Base-by-base conservation (phyloP, 2,888 invertebrate genomes). In the Ectemnius continuus region DNA sequence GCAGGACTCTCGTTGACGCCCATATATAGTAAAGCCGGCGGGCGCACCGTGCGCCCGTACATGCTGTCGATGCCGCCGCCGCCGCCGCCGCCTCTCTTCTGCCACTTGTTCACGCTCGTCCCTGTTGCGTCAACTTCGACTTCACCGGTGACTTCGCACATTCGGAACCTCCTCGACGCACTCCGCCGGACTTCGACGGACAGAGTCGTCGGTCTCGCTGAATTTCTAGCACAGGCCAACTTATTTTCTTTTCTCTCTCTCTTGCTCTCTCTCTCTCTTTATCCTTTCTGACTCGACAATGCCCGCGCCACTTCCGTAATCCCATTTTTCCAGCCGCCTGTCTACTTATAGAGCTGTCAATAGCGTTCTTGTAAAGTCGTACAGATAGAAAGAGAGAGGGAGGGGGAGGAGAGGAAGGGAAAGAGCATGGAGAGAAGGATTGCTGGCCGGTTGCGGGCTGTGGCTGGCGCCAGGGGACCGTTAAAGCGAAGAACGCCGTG, bases 11-110 rank as follows among this genome's bases (percentile, higher is more conserved):
- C 56, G 59, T 61, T 36, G 48, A 65, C 60, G 56, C 60, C 82
- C 82, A 75, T 79, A 80, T 82, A 76, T 79, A 80, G 80, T 70
- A 70, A 79, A 84, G 75, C 63, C 63, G 23, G 74, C 36, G 36
- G 36, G 36, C 36, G 23, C 23, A 23, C 23, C 23, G 23, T 23
- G 23, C 23, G 23, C 23, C 3, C 23, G 5, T 36, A 16, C 46
- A 18, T 58, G 59, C 61, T 70, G 59, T 36, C 46, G 14, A 68
- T 63, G 59, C 64, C 26, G 36, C 36, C 11, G 8, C 11, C 36
- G 36, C 36, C 11, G 36, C 36, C 11, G 2, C 23, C 23, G 36
- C 36, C 36, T 36, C 36, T 6, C 58, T 13, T 1, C 48, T 57
- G 61, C 70, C 65, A 67, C 63, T 73, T 67, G 70, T 63, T 67